phyloP scores from a whole-genome alignment of 2,113 vertebrate genomes.

The Chaenogobius annularis region DNA sequence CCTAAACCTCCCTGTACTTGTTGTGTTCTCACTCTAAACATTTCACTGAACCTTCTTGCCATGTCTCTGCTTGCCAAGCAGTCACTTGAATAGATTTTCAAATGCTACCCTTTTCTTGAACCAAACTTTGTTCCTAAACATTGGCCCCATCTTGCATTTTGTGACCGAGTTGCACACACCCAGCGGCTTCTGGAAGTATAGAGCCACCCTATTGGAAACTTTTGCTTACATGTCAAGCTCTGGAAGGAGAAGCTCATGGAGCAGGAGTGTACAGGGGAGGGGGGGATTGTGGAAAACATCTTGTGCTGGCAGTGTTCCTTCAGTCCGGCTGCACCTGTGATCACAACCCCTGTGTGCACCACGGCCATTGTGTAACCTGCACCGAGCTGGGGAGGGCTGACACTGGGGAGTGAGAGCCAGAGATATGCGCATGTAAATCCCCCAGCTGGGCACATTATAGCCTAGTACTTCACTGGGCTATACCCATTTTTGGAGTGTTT shows the following conservation, averaged over 20 bases:
- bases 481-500: background rate
- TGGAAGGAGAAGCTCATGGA: slow-evolving; percentile 27
- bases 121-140: background rate
- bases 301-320: slow-evolving; percentile 72
- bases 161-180: background rate
- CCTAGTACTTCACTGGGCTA: background rate
- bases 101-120: background rate
- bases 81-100: background rate
- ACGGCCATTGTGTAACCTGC: slow-evolving; percentile 76
- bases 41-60: too few species aligned
- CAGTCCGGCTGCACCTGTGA: slow-evolving; percentile 79
- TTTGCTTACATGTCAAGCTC: slow-evolving; percentile 15
- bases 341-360: slow-evolving; percentile 76
- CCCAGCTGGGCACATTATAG: too few species aligned
- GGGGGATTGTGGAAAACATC: slow-evolving; percentile 68
- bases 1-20: too few species aligned
- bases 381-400: slow-evolving; percentile 29
- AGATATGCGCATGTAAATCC: background rate
- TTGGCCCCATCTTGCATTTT: background rate
- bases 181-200: background rate
- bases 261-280: slow-evolving; percentile 38
- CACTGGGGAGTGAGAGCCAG: background rate
- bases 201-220: slow-evolving; percentile 3
- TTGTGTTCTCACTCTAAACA: too few species aligned
- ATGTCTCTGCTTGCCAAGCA: too few species aligned